Evolutionary conservation across 92 coral and sea anemone species (phyloP), one percentile per base, ranked within the genome.

Genomic region (Epizoanthus stellaris): DNA sequence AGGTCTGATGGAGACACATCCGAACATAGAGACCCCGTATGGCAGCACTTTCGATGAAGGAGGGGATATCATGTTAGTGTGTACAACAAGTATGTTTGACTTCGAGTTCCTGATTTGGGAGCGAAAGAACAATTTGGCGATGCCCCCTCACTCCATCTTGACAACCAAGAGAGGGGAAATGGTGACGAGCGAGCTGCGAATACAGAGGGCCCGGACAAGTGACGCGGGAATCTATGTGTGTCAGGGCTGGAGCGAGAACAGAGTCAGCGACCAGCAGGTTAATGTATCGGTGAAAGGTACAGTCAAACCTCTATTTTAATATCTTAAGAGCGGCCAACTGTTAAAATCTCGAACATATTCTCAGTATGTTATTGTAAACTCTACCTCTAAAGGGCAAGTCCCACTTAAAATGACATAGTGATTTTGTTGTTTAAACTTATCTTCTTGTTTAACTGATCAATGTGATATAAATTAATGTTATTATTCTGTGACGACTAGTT

Each of bases 141-240:
- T 82, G 58, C 65, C 77, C 1, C n/a, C 77, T 12, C 54, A 54
- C 67, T 54, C 76, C 11, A 10, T 58, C 8, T 67, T 49, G 10
- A 57, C 77, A 4, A 69, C 62, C 5, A 82, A 54, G 66, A 68
- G n/a, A 21, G 83, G 83, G 54, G 83, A 21, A 20, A 62, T 21
- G 83, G 71, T 85, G 71, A 73, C 87, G 13, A 86, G 38, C 49
- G 67, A 42, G 57, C 38, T 89, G 45, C 70, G 79, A 13, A 20
- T 81, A 39, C 67, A 23, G 25, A 54, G 73, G 66, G 87, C 87
- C 17, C 80, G 71, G 45, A 15, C 77, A 21, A 57, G 66, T 15
- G 98, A 94, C 82, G 89, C 86, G 47, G 98, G 91, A 4, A 88
- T 85, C 75, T 94, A 94, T 21, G 12, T 80, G 9, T 92, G 95